Base-by-base conservation (phyloP, 2,888 invertebrate genomes). In the Argyresthia goedartella region DNA sequence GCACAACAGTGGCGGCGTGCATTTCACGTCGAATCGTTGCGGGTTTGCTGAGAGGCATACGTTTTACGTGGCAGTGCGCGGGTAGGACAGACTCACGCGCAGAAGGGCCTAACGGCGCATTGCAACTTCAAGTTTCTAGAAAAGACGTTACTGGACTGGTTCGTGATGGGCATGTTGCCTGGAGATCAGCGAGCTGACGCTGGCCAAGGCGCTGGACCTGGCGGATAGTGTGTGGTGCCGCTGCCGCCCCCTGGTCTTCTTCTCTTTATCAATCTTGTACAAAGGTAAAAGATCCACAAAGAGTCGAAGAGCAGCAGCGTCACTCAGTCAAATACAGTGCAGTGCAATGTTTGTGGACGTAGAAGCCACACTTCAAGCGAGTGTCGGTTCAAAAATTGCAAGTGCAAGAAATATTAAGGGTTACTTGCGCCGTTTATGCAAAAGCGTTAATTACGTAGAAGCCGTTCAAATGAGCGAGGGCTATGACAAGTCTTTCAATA, bases 291-390 rank as follows among this genome's bases (percentile, higher is more conserved):
- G 46, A 25, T 46, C 9, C 16, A 16, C 46, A 16, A 16, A 10
- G 33, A 11, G n/a, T 11, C 43, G 43, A 8, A 9, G 36, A 7
- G 8, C 36, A 36, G 8, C 9, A 36, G 8, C 9, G 9, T 9
- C 7, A 9, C 8, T 8, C 8, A n/a, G 25, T 15, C 46, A n/a
- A 16, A n/a, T 13, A 13, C 13, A 13, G 43, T 13, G 13, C 11
- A 58, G 54, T 62, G 58, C 52, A 16, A 47, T n/a, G 60, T 60
- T 51, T 60, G 62, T 33, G 61, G 62, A 13, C 56, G 47, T 45
- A 49, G 25, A 1, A 63, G 60, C 50, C 65, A 63, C 43, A 54
- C 53, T 44, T 8, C 58, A 0, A 46, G 55, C 0, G 50, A 60
- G 46, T 65, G 63, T 53, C 56, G 59, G 8, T 63, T 58, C 44